phyloP scores from a whole-genome alignment of 2,888 invertebrate species.

The Lasioglossum vierecki region DNA sequence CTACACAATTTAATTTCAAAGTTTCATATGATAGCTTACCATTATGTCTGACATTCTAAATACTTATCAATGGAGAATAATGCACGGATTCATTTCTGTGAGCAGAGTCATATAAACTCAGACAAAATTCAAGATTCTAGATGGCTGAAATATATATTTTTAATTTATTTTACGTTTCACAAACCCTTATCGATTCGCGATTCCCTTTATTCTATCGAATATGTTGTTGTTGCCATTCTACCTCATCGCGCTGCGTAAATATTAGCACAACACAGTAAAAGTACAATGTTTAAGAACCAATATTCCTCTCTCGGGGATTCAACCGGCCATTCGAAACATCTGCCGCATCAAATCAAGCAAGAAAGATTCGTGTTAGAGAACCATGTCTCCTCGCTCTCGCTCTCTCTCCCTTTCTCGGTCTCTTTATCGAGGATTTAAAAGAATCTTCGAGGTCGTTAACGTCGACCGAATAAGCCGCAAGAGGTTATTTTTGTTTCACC shows the following conservation, averaged over 20 bases:
- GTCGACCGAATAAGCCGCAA: constrained; percentile 9
- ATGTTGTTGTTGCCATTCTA: background rate
- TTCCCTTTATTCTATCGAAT: background rate
- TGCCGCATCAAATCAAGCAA: background rate
- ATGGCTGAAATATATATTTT: background rate
- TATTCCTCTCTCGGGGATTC: background rate
- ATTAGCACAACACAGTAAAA: background rate
- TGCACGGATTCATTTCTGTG: too few species aligned
- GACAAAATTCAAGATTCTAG: background rate
- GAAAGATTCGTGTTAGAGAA: background rate
- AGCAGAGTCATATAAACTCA: background rate
- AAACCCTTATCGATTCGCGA: background rate
- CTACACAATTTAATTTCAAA: too few species aligned
- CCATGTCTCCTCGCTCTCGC: background rate
- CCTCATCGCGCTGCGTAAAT: background rate
- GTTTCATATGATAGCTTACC: too few species aligned
- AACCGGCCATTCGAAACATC: background rate
- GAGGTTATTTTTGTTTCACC: constrained; percentile 36
- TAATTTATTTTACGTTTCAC: background rate
- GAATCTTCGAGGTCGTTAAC: constrained; percentile 42
- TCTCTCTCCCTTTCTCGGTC: background rate
- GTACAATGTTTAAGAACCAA: background rate
- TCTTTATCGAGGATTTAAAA: constrained; percentile 13
- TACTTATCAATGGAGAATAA: too few species aligned
- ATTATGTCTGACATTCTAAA: too few species aligned